Percentiles rank a stretch among this genome's conserved stretches.
Evolutionary conservation across 2,113 vertebrate genomes (phyloP).

Genomic region (Zootoca vivipara): DNA sequence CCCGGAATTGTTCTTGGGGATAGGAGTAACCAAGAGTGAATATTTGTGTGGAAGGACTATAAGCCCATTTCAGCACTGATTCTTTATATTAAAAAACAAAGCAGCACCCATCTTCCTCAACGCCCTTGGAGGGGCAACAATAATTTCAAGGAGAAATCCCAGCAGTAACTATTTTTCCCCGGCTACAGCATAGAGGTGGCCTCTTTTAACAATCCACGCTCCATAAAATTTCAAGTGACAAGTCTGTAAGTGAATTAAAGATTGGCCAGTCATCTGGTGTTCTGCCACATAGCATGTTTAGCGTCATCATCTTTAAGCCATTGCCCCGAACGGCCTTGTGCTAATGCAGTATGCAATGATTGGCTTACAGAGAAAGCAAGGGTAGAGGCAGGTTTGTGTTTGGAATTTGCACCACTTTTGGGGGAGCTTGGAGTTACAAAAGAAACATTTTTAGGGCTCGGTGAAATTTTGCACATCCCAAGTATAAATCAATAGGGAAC

Average conservation of each 20-base stretch:
- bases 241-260: background rate
- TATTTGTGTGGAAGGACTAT: no score
- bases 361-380: background rate
- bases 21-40: background rate
- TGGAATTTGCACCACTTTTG: background rate
- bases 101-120: background rate
- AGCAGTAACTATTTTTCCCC: no score
- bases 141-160: background rate
- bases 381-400: background rate
- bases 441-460: constrained; percentile 17
- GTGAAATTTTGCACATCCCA: constrained; percentile 37
- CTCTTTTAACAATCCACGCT: background rate
- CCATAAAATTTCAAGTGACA: no score
- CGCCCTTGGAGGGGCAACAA: background rate
- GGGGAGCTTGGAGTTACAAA: background rate
- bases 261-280: background rate
- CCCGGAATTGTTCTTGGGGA: background rate
- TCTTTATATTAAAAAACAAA: background rate
- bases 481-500: constrained; percentile 40
- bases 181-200: no score
- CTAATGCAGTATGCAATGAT: background rate
- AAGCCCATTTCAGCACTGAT: background rate
- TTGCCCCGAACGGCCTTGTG: background rate
- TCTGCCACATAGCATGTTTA: background rate
- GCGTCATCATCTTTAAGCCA: background rate